Conservation (phyloP, 2,113 vertebrate genomes). For the Tragelaphus scriptus region DNA sequence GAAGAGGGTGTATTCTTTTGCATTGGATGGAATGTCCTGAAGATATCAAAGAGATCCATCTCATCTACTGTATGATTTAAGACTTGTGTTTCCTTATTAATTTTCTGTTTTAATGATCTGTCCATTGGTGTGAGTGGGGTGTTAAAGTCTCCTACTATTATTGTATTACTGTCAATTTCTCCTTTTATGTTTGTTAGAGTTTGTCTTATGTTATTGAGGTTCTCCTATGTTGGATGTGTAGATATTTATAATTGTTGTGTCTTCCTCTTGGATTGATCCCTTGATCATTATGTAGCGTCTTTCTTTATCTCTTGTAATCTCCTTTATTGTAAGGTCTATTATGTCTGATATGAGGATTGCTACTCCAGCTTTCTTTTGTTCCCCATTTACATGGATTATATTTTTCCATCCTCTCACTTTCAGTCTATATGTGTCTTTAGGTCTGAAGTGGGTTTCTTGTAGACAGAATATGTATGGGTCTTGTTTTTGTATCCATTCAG, state of each 20-base stretch:
- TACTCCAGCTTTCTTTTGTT: not conserved
- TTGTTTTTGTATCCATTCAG: not conserved
- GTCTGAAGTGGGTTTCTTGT: not conserved
- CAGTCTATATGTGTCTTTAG: not conserved
- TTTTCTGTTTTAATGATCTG: not conserved
- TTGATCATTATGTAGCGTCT: not conserved
- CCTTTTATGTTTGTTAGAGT: not conserved
- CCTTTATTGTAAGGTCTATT: not conserved
- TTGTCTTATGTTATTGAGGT: not conserved
- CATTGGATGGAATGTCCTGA: not conserved
- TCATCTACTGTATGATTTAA: not conserved
- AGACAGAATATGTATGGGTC: not conserved
- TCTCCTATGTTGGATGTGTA: not conserved
- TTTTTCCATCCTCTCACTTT: not conserved
- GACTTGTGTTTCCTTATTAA: not conserved
- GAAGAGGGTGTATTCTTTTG: not conserved
- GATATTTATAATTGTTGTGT: not conserved
- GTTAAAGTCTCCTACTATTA: not conserved
- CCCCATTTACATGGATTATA: not conserved
- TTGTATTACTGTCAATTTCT: not conserved
- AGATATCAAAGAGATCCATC: not conserved
- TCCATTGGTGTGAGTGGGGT: not conserved
- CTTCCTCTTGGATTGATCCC: not conserved
- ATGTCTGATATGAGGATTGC: not conserved
- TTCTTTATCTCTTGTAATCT: not conserved